A percentile compares a stretch with the other conserved stretches of the same genome.
phyloP scores from a whole-genome alignment of 2,797 vertebrate species.

The Gallinago stenura region DNA sequence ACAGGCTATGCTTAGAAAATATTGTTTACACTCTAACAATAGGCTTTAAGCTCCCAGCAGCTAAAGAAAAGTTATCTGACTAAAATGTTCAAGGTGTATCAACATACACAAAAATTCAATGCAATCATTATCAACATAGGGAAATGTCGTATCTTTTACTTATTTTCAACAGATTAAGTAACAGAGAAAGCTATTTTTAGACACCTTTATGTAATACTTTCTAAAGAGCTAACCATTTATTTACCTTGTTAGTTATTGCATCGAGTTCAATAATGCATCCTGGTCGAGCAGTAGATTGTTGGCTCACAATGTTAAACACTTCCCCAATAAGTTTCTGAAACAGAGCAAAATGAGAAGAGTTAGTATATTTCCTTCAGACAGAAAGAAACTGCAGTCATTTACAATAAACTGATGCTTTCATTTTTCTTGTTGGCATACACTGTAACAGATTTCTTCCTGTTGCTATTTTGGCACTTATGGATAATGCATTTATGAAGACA shows the following conservation, averaged over 20 bases:
- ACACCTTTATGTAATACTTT: background rate
- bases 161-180: background rate
- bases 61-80: background rate
- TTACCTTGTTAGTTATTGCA: conserved; percentile 95
- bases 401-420: background rate
- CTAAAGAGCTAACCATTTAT: background rate
- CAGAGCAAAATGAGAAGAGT: conserved; percentile 35
- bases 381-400: background rate
- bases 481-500: background rate
- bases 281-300: conserved; percentile 97
- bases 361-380: background rate
- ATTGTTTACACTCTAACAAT: background rate
- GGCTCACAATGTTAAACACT: conserved; percentile 98
- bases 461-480: background rate
- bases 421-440: background rate
- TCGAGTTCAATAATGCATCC: conserved; percentile 98
- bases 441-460: background rate
- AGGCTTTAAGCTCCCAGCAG: background rate
- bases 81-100: background rate
- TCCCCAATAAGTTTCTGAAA: conserved; percentile 97
- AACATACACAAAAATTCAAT: background rate
- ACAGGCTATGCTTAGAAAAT: background rate
- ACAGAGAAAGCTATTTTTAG: background rate
- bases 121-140: background rate
- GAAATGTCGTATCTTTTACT: background rate